phyloP scores from a whole-genome alignment of 2,797 vertebrate species.

The Megalops cyprinoides region DNA sequence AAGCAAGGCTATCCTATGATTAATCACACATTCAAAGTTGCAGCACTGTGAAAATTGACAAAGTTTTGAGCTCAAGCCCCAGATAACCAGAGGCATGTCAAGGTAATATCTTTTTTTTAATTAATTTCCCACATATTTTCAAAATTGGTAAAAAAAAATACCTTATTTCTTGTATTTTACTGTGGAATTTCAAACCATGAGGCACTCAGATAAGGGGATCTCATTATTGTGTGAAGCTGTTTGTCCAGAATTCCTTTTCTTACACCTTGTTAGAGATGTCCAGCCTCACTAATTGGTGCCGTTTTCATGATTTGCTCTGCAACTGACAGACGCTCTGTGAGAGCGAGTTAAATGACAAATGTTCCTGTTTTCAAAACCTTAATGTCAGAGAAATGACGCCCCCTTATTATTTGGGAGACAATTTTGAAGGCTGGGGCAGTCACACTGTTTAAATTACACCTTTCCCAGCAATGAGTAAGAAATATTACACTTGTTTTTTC shows the following conservation, averaged over 20 bases:
- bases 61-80: constrained; percentile 60
- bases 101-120: constrained; percentile 46
- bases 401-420: constrained; percentile 75
- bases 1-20: constrained; percentile 76
- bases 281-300: constrained; percentile 80
- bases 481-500: constrained; percentile 32
- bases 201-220: constrained; percentile 76
- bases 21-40: constrained; percentile 82
- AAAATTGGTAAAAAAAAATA: constrained; percentile 17
- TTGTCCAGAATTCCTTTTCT: constrained; percentile 79
- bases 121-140: neutral
- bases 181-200: constrained; percentile 51
- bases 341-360: constrained; percentile 82
- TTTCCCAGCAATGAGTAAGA: constrained; percentile 41
- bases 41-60: constrained; percentile 74
- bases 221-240: constrained; percentile 79
- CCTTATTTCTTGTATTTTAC: constrained; percentile 46
- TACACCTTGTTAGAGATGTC: constrained; percentile 85
- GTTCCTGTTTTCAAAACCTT: constrained; percentile 74
- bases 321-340: constrained; percentile 73
- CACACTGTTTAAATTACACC: constrained; percentile 63
- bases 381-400: constrained; percentile 75
- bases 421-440: constrained; percentile 74
- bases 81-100: constrained; percentile 73
- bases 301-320: constrained; percentile 69